These are phyloP conservation scores for Xiphydria camelus DNA, from an alignment of 2,888 invertebrate species.

Conservation along the genomic window DNA sequence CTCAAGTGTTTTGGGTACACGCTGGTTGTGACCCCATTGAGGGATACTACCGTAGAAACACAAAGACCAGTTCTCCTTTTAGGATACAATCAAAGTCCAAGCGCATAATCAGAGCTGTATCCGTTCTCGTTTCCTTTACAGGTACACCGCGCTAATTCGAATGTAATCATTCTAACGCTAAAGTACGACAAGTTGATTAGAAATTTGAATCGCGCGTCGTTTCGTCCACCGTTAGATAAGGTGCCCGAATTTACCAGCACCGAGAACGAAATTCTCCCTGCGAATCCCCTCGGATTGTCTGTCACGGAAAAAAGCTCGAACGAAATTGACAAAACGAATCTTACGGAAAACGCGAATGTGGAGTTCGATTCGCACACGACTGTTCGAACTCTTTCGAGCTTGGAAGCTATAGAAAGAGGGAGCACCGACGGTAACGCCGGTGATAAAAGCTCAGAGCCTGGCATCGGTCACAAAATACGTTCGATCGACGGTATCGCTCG, in stretches of 20 bases:
- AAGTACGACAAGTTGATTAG: conserved; percentile 39
- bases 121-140: conserved; percentile 20
- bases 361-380: background rate
- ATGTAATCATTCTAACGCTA: conserved; percentile 37
- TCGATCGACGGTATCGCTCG: too few relatives aligned
- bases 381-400: too few relatives aligned
- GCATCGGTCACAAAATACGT: too few relatives aligned
- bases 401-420: background rate
- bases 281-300: background rate
- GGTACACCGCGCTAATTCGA: conserved; percentile 40
- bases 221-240: background rate
- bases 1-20: too few relatives aligned
- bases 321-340: background rate
- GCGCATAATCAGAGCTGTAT: background rate
- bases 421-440: background rate
- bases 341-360: background rate
- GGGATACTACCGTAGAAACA: too few relatives aligned
- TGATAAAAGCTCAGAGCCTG: background rate
- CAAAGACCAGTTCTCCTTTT: too few relatives aligned
- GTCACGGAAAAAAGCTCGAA: background rate
- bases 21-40: too few relatives aligned
- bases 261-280: too few relatives aligned
- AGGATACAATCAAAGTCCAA: background rate
- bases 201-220: conserved; percentile 28
- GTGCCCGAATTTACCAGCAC: too few relatives aligned